A percentile compares a stretch with the other conserved stretches of the same genome.
These are phyloP conservation scores for Porites evermanni DNA, from an alignment of 92 coral and sea anemone genomes.

Conservation along the genomic window DNA sequence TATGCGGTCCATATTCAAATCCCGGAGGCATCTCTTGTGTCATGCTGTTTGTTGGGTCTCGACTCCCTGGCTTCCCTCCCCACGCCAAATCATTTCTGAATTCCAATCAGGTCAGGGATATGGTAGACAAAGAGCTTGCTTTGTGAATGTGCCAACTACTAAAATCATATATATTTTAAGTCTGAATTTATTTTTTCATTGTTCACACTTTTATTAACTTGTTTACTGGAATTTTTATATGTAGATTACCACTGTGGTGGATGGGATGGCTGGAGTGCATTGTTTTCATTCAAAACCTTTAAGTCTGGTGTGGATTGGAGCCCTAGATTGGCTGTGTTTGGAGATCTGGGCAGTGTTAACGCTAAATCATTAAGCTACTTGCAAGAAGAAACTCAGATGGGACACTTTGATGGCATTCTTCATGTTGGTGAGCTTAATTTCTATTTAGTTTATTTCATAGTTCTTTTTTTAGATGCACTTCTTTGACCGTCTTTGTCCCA, in stretches of 20 bases:
- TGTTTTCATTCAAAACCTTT: slow-evolving; percentile 73
- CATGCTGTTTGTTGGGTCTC: no score
- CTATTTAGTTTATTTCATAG: background rate
- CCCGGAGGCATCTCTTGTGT: no score
- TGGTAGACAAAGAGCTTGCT: no score
- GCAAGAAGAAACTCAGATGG: slow-evolving; percentile 83
- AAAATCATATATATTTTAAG: no score
- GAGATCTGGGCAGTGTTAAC: slow-evolving; percentile 88
- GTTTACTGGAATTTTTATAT: no score
- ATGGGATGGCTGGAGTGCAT: slow-evolving; percentile 84
- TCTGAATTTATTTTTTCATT: no score
- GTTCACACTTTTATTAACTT: no score
- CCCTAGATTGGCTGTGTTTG: slow-evolving; percentile 88
- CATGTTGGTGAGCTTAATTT: slow-evolving; percentile 81
- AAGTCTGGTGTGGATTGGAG: slow-evolving; percentile 86
- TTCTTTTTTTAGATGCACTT: background rate
- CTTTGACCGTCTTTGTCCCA: background rate
- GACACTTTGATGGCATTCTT: slow-evolving; percentile 81
- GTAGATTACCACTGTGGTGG: slow-evolving; percentile 98
- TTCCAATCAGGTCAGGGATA: no score
- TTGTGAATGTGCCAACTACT: no score
- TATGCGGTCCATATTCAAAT: no score
- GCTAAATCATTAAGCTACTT: slow-evolving; percentile 82
- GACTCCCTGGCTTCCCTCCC: no score
- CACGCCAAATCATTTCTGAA: no score